A percentile compares a stretch with the other conserved stretches of the same genome.
Evolutionary conservation across 2,113 vertebrate genomes (phyloP).

Genomic region (Chrysochloris asiatica): DNA sequence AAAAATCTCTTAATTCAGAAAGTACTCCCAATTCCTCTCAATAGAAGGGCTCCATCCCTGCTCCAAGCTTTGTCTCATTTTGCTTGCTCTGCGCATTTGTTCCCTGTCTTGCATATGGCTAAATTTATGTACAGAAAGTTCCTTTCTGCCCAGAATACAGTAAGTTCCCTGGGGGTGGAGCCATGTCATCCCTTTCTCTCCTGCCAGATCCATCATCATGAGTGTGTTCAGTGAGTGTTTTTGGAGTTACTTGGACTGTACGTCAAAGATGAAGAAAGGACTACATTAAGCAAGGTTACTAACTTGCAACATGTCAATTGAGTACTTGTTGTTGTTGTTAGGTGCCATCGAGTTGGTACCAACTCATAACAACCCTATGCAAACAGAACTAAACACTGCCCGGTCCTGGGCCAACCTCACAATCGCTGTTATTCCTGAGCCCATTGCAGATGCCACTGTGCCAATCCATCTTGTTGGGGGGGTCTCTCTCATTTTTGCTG

Average conservation of each 20-base stretch:
- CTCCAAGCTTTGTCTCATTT: not conserved
- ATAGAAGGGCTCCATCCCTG: not conserved
- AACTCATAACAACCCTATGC: no score
- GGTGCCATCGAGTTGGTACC: no score
- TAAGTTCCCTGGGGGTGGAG: not conserved
- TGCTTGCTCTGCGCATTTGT: accelerated
- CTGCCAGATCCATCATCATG: not conserved
- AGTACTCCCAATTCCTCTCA: not conserved
- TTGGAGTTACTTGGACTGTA: not conserved
- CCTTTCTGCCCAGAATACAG: not conserved
- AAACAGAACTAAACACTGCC: no score
- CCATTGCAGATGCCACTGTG: no score
- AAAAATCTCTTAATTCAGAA: not conserved
- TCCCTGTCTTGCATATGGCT: accelerated
- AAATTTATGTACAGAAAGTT: no score
- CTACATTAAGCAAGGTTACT: not conserved
- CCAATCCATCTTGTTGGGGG: no score
- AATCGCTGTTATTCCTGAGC: no score
- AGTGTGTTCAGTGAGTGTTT: not conserved
- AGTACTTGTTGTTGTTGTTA: no score
- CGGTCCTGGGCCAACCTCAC: no score
- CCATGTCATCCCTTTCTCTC: not conserved
- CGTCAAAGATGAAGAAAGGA: not conserved
- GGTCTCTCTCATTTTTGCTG: no score
- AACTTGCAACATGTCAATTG: no score